These are phyloP conservation scores for Anguilla megastoma DNA, from an alignment of 2,797 vertebrate genomes.

Conservation along the genomic window DNA sequence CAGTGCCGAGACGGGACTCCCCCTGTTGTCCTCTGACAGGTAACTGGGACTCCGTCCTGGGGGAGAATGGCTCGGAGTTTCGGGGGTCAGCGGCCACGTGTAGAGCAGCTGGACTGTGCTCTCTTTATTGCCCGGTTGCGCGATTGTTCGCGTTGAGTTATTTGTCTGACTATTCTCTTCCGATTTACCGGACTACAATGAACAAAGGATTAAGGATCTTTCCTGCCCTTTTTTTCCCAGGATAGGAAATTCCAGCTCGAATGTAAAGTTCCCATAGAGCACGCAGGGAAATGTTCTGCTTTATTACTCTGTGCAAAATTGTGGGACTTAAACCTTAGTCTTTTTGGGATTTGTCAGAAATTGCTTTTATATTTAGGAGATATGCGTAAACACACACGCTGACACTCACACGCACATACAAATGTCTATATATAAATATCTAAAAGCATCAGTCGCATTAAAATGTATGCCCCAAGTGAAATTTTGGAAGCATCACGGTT, in stretches of 20 bases:
- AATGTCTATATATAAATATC: no score
- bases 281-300: background rate
- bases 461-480: background rate
- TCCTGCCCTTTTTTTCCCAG: background rate
- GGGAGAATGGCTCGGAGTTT: constrained; percentile 8
- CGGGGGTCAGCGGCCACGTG: background rate
- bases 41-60: background rate
- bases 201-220: background rate
- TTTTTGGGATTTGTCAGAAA: background rate
- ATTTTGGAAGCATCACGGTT: background rate
- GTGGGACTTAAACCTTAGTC: background rate
- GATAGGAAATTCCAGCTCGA: background rate
- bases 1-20: constrained; percentile 11
- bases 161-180: background rate
- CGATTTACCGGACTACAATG: background rate
- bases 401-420: no score
- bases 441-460: background rate
- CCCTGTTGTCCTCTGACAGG: background rate
- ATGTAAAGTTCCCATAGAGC: background rate
- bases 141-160: background rate
- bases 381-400: background rate
- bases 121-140: background rate
- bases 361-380: background rate
- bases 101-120: constrained; percentile 5
- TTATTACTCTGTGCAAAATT: background rate